Base-by-base conservation (phyloP, 2,888 invertebrate species). In the Leptogaster cylindrica region DNA sequence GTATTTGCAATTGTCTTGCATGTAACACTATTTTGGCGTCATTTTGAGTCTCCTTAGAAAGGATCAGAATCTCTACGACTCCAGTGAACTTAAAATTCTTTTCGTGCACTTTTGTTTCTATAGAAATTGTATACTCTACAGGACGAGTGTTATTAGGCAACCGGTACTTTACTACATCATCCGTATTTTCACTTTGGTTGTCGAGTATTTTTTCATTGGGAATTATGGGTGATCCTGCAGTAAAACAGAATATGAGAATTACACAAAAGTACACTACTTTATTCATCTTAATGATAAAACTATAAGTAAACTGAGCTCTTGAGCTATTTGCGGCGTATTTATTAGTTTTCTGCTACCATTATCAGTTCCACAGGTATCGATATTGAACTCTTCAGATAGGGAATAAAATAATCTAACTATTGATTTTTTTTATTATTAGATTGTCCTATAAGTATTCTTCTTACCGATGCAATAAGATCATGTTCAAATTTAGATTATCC, bases 81-180 rank as follows among this genome's bases (percentile, higher is more conserved):
- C 87, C 87, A 4, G 1, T 72, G 58, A 72, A 75, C 0, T 46
- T n/a, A 12, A 68, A 78, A 23, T 78, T 79, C 0, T 75, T 75
- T 3, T 80, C 76, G 18, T 77, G 76, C 0, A 87, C 82, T 52
- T 84, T 74, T 0, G 87, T 80, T 55, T 75, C 80, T 0, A 88
- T 76, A 10, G 75, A 75, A 10, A 88, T 80, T 14, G 80, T 80
- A 73, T 88, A 89, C 70, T 81, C 81, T 0, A 76, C 78, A 0
- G 88, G 88, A n/a, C 73, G 74, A 0, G 86, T 80, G 28, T 80
- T 81, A 0, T 77, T 78, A 0, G 88, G 87, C 7, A 89, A 78
- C 0, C 85, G 82, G 75, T 86, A 87, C 44, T 73, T 75, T 0
- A 12, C 16, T 12, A 67, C 69, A n/a, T 71, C 71, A 7, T 74